Conservation (phyloP, 2,888 invertebrate genomes). For the Eurytoma adleriae region DNA sequence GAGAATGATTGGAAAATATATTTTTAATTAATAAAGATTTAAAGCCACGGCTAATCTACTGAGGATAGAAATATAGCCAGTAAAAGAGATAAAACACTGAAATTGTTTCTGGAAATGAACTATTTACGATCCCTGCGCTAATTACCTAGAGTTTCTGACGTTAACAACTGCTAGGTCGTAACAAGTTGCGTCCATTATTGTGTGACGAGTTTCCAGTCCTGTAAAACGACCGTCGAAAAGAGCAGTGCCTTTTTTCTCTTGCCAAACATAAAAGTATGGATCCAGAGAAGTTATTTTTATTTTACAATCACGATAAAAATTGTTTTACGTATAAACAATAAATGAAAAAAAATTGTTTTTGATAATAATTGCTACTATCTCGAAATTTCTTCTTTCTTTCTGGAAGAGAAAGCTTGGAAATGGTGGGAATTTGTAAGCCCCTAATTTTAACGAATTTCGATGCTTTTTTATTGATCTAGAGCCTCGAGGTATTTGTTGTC, state of each 20-base stretch:
- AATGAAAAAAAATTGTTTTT: no score
- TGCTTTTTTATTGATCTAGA: no score
- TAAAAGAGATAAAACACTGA: neutral
- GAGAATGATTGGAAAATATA: neutral
- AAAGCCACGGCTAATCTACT: neutral
- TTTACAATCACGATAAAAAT: no score
- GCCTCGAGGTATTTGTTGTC: no score
- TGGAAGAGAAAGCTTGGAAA: no score
- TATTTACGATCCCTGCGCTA: constrained; percentile 66
- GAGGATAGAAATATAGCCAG: neutral
- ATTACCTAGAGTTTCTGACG: constrained; percentile 68
- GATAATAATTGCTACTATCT: no score
- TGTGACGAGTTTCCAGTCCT: constrained; percentile 58
- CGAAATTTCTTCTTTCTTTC: no score
- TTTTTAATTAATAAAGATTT: neutral
- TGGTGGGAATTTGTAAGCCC: no score
- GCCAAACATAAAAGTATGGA: constrained; percentile 17
- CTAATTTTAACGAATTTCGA: no score
- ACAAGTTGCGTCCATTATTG: constrained; percentile 60
- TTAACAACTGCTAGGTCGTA: constrained; percentile 63
- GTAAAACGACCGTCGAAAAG: constrained; percentile 20
- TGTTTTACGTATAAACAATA: no score
- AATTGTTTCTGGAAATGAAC: constrained; percentile 57
- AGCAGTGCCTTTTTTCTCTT: constrained; percentile 6
- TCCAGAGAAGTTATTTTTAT: no score